A percentile compares a stretch with the other conserved stretches of the same genome.
phyloP scores from a whole-genome alignment of 2,113 vertebrate genomes.

The Garra rufa region DNA sequence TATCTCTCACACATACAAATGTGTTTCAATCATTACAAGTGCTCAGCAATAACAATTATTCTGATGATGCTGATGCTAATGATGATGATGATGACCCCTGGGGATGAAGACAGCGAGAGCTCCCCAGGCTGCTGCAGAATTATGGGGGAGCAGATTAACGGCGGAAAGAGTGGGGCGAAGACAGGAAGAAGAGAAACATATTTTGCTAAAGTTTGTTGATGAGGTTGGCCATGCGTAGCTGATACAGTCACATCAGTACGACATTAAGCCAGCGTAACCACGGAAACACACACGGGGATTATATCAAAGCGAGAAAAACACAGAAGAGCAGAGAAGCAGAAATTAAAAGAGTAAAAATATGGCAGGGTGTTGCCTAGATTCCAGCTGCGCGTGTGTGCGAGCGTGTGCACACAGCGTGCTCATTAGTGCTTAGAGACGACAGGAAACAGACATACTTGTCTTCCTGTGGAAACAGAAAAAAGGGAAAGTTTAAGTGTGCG shows the following conservation, averaged over 20 bases:
- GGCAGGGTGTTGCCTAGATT: slow-evolving; percentile 40
- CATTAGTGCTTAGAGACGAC: slow-evolving; percentile 49
- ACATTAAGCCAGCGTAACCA: slow-evolving; percentile 45
- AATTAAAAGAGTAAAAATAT: slow-evolving; percentile 40
- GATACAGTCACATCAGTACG: slow-evolving; percentile 35
- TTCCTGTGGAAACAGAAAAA: slow-evolving; percentile 53
- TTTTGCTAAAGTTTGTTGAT: slow-evolving; percentile 23
- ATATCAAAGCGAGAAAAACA: slow-evolving; percentile 35
- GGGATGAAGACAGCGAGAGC: slow-evolving; percentile 24
- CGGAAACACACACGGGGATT: slow-evolving; percentile 18
- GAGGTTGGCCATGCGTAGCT: slow-evolving; percentile 20
- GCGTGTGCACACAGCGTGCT: slow-evolving; percentile 35
- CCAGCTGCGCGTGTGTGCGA: slow-evolving; percentile 30
- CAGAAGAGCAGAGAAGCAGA: slow-evolving; percentile 14
- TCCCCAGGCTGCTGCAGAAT: slow-evolving; percentile 13
- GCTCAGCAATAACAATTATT: slow-evolving; percentile 29
- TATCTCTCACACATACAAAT: slow-evolving; percentile 13
- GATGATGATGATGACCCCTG: slow-evolving; percentile 31
- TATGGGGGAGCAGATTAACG: slow-evolving; percentile 3
- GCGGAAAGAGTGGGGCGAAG: slow-evolving; percentile 4
- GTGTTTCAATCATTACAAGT: slow-evolving; percentile 15
- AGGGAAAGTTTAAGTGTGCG: slow-evolving; percentile 39
- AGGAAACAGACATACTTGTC: slow-evolving; percentile 52
- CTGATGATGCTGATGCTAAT: slow-evolving; percentile 18
- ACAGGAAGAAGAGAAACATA: slow-evolving; percentile 22